Evolutionary conservation across 2,113 vertebrate species (phyloP), one percentile per base, ranked within the genome.

Genomic region (Fregata magnificens): DNA sequence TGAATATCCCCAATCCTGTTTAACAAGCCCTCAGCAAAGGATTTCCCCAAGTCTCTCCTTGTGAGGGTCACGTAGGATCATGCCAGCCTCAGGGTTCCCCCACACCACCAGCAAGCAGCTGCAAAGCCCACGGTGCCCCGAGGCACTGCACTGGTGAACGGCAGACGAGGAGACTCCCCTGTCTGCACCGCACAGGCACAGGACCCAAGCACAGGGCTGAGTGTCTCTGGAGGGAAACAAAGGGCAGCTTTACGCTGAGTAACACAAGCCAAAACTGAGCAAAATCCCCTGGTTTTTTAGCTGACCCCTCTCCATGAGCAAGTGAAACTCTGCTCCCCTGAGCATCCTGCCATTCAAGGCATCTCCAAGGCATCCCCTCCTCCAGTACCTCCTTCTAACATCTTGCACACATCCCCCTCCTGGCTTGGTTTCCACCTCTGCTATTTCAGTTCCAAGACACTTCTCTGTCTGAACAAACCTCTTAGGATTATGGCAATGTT

Each of bases 161-260:
- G 70, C 19, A 4, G 34, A 10, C 2, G 1, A n/a, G 65, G 71
- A 73, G n/a, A 7, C 40, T 6, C 69, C 6, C 13, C 36, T 3
- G 7, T 6, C 78, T 6, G 52, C 34, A 5, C 36, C 4, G 1
- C 25, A 13, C 7, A 0, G 28, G 7, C 42, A 8, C 31, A 2
- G 29, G 16, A n/a, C 36, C 25, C 17, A 17, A 34, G 29, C 13
- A 5, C 25, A 6, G 45, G 36, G 53, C 6, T 11, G 65, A 38
- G 40, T 0, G 9, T 10, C 61, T 42, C 38, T 4, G 1, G 40
- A 44, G 70, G 40, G 59, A 34, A 76, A 28, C 3, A 0, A 56
- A 31, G 50, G 26, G 71, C 13, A 38, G 38, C 22, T 53, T 26
- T 6, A 3, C 2, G 2, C 10, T 26, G 8, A 21, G 44, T 3